A percentile compares a stretch with the other conserved stretches of the same genome.
phyloP scores from a whole-genome alignment of 2,888 invertebrate species.

The Willowsia nigromaculata region DNA sequence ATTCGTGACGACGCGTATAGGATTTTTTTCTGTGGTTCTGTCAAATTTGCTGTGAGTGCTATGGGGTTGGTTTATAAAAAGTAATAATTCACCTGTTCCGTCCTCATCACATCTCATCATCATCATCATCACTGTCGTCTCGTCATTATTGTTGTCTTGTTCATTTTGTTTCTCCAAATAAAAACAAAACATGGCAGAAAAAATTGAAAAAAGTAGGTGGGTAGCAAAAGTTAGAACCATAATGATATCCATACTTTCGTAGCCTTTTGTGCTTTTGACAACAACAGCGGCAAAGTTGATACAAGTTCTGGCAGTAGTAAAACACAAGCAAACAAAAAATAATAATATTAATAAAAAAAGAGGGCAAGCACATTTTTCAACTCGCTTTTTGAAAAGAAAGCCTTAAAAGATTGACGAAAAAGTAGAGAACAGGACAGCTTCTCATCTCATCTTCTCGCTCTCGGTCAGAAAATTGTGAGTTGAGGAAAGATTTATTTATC shows the following conservation, averaged over 20 bases:
- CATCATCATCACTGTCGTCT: not conserved
- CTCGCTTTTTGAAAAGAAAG: slow-evolving; percentile 48
- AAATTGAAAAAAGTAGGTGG: not conserved
- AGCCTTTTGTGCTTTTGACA: not conserved
- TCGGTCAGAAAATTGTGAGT: not conserved
- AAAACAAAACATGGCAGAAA: not conserved
- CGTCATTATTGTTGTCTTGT: not conserved
- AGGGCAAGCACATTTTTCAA: slow-evolving; percentile 34
- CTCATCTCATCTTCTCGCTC: not conserved
- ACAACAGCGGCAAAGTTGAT: not conserved
- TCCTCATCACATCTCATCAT: not conserved
- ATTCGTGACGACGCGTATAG: slow-evolving; percentile 37
- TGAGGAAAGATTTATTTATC: slow-evolving; percentile 1
- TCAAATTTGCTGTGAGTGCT: not conserved
- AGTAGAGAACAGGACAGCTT: not conserved
- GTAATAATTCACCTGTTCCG: slow-evolving; percentile 9
- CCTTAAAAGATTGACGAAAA: slow-evolving; percentile 19
- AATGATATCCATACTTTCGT: not conserved
- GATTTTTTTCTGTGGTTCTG: not conserved
- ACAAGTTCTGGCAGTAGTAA: not conserved
- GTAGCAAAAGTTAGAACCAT: not conserved
- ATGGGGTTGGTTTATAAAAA: not conserved
- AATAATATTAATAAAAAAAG: slow-evolving; percentile 21
- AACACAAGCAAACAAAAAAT: not conserved
- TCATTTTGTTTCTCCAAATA: not conserved